Evolutionary conservation across 2,797 vertebrate species (phyloP).

Genomic region (Malacoraja senta): DNA sequence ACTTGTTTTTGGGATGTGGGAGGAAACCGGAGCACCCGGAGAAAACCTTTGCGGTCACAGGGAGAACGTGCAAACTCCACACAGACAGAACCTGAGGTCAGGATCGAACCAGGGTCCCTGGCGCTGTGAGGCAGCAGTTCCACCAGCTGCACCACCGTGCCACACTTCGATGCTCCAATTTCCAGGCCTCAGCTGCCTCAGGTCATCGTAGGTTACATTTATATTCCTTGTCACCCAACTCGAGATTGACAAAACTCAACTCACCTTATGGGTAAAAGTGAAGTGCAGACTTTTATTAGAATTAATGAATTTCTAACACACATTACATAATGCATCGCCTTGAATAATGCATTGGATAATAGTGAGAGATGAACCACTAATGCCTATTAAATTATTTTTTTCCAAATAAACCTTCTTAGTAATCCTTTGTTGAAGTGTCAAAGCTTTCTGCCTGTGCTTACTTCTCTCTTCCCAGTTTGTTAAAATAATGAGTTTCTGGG

Average conservation of each 20-base stretch:
- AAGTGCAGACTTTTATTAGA: neutral
- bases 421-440: slow-evolving; percentile 31
- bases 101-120: too few species aligned
- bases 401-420: slow-evolving; percentile 25
- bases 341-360: slow-evolving; percentile 17
- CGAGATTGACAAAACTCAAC: neutral
- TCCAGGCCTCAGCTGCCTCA: neutral
- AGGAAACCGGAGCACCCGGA: too few species aligned
- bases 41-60: too few species aligned
- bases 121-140: too few species aligned
- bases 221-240: neutral
- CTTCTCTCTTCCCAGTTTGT: slow-evolving; percentile 11
- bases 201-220: neutral
- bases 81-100: too few species aligned
- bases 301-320: slow-evolving; percentile 20
- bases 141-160: too few species aligned
- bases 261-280: neutral
- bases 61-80: too few species aligned
- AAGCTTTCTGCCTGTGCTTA: neutral
- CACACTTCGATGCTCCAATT: neutral
- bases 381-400: slow-evolving; percentile 17
- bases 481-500: slow-evolving; percentile 2
- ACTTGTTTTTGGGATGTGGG: too few species aligned
- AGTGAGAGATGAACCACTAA: slow-evolving; percentile 19
- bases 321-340: slow-evolving; percentile 24